A percentile compares a stretch with the other conserved stretches of the same genome.
These are phyloP conservation scores for Eospalax fontanierii DNA, from an alignment of 2,797 vertebrate genomes.

Conservation along the genomic window DNA sequence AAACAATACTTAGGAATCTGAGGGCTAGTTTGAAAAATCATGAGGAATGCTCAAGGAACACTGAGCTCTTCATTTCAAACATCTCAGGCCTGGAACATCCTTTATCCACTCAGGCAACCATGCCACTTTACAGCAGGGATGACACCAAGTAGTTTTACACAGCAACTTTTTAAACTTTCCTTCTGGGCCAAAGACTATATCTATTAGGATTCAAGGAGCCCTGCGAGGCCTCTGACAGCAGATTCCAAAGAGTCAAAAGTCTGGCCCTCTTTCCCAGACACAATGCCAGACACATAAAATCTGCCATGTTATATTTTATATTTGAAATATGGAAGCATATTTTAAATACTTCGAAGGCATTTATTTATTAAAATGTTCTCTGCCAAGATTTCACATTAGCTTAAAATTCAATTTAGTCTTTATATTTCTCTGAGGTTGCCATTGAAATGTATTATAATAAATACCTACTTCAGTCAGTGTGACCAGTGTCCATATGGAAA, in stretches of 20 bases:
- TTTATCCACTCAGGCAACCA: slow-evolving; percentile 84
- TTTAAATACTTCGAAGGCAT: slow-evolving; percentile 92
- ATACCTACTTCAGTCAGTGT: slow-evolving; percentile 86
- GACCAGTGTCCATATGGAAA: slow-evolving; percentile 83
- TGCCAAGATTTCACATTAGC: slow-evolving; percentile 89
- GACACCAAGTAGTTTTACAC: slow-evolving; percentile 81
- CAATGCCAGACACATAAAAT: slow-evolving; percentile 86
- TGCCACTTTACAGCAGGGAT: slow-evolving; percentile 80
- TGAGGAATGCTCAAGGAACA: slow-evolving; percentile 81
- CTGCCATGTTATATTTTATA: slow-evolving; percentile 84
- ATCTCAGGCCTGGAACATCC: slow-evolving; percentile 83
- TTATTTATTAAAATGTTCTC: slow-evolving; percentile 87
- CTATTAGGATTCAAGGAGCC: slow-evolving; percentile 75
- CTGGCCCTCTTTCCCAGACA: slow-evolving; percentile 81
- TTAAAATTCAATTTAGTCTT: slow-evolving; percentile 88
- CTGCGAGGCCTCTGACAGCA: slow-evolving; percentile 81
- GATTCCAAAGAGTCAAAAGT: slow-evolving; percentile 81
- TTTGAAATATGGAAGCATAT: slow-evolving; percentile 91
- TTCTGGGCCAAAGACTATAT: slow-evolving; percentile 80
- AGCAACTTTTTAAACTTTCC: slow-evolving; percentile 84
- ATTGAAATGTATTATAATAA: slow-evolving; percentile 75
- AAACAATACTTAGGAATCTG: slow-evolving; percentile 80
- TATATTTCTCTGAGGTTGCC: slow-evolving; percentile 81
- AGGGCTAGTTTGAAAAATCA: slow-evolving; percentile 80
- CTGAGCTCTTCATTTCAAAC: slow-evolving; percentile 84